These are phyloP conservation scores for Lithobates sylvaticus DNA, from an alignment of 2,797 vertebrate genomes.

Conservation along the genomic window DNA sequence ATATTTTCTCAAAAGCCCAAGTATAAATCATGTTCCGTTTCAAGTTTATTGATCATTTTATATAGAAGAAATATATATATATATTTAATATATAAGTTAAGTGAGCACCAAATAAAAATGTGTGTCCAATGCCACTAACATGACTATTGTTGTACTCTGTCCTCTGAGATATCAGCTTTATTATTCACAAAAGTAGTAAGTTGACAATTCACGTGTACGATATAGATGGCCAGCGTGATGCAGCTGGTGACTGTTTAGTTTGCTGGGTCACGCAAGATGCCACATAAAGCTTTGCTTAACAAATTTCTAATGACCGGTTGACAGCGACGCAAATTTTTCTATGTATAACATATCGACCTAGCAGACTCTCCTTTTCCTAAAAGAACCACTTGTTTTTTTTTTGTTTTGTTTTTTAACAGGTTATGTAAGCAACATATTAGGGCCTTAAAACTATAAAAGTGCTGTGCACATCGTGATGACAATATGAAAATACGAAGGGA, in stretches of 20 bases:
- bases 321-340: slow-evolving; percentile 52
- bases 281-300: slow-evolving; percentile 56
- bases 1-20: too few relatives aligned
- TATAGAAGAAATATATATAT: background rate
- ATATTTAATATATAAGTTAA: too few relatives aligned
- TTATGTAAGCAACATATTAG: background rate
- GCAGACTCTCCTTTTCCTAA: background rate
- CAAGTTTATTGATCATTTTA: background rate
- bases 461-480: background rate
- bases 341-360: slow-evolving; percentile 35
- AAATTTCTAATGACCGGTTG: slow-evolving; percentile 51
- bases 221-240: background rate
- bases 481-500: background rate
- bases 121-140: background rate
- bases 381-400: background rate
- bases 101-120: too few relatives aligned
- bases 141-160: background rate
- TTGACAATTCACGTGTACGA: slow-evolving; percentile 24
- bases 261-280: slow-evolving; percentile 52
- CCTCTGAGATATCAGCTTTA: background rate
- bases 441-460: background rate
- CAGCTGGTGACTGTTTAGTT: slow-evolving; percentile 44
- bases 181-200: background rate
- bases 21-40: background rate
- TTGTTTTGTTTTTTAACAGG: background rate